Percentiles rank a stretch among this genome's conserved stretches.
These are phyloP conservation scores for Hymenopus coronatus DNA, from an alignment of 2,888 invertebrate species.

Conservation along the genomic window DNA sequence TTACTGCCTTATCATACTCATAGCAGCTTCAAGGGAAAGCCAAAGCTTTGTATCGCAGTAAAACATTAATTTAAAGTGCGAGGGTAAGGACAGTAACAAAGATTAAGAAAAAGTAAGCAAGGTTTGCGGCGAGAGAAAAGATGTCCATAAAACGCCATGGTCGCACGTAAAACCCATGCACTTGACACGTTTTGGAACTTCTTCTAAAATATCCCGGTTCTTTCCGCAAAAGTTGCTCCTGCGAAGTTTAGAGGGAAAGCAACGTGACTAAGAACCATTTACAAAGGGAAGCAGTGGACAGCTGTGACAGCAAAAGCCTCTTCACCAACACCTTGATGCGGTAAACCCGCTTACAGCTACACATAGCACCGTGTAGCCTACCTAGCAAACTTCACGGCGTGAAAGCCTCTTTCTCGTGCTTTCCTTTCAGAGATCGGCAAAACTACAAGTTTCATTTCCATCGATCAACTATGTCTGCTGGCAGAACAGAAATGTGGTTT, in stretches of 20 bases:
- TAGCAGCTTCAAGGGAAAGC: too few species aligned
- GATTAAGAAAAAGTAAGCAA: neutral
- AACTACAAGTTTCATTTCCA: too few species aligned
- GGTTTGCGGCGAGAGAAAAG: neutral
- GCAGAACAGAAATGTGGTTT: too few species aligned
- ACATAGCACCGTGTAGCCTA: neutral
- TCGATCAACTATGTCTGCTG: too few species aligned
- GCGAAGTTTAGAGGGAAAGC: neutral
- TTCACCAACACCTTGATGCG: neutral
- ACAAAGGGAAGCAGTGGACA: neutral
- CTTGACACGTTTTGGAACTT: neutral
- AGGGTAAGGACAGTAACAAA: too few species aligned
- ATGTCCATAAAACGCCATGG: neutral
- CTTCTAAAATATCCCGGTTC: neutral
- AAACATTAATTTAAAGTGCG: too few species aligned
- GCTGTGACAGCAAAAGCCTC: neutral
- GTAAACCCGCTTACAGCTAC: neutral
- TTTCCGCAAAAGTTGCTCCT: neutral
- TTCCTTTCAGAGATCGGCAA: too few species aligned
- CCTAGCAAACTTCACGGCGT: neutral
- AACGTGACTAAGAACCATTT: neutral
- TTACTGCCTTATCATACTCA: too few species aligned
- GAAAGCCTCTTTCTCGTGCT: neutral
- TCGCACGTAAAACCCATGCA: neutral
- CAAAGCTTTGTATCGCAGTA: too few species aligned